Base-by-base conservation (phyloP, 2,888 invertebrate genomes). In the Spodoptera littoralis region DNA sequence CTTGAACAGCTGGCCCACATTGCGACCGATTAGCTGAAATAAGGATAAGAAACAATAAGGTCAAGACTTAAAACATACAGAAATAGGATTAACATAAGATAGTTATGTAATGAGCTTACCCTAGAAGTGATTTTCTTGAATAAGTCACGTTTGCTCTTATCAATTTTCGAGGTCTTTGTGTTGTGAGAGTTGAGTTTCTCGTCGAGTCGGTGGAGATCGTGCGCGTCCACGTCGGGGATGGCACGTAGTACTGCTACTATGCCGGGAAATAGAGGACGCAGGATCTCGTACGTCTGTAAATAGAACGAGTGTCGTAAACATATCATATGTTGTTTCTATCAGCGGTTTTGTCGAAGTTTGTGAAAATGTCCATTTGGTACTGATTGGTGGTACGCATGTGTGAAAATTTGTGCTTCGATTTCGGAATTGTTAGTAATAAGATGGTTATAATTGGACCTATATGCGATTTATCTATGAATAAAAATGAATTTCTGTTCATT, bases 111-210 rank as follows among this genome's bases (percentile, higher is more conserved):
- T 36, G 36, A 1, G 8, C 9, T 36, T 89, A 97, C 97, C 92
- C 96, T 96, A 67, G 96, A 96, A 9, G 98, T 98, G 77, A 98
- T 96, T 91, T 98, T 98, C 93, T 97, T 98, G 91, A 98, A 98
- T 54, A 98, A 95, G 87, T 99, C 98, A 79, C 98, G 98, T 88
- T 98, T 98, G 80, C 97, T 97, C 88, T 98, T 98, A 86, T 98
- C 98, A 49, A 97, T 96, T 90, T 98, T 97, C 85, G 97, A 96
- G 57, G 97, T 97, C 81, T 96, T 97, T 75, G 96, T 95, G 76
- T 96, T 94, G 13, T 96, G 95, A 57, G 94, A 94, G 36, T 95
- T 93, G 87, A 98, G 96, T 86, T 97, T 97, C 84, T 98, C 98
- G 89, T 98, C 98, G 64, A 98, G 96, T 70, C 97, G 96, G 86